These are phyloP conservation scores for Heteromyza rotundicornis DNA, from an alignment of 2,888 invertebrate genomes.

Conservation along the genomic window DNA sequence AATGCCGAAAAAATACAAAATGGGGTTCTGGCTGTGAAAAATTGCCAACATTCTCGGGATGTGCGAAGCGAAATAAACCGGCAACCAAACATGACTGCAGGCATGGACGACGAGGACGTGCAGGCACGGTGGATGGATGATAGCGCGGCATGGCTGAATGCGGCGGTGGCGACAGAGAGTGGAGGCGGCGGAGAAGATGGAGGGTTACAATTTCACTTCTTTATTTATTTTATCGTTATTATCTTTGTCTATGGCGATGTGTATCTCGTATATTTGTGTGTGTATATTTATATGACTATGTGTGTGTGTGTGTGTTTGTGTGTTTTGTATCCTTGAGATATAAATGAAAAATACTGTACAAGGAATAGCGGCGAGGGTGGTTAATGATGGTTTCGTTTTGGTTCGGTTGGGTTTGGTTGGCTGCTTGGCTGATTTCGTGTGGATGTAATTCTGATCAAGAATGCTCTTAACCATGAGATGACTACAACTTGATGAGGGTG, in stretches of 20 bases:
- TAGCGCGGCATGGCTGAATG: neutral
- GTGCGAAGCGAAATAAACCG: neutral
- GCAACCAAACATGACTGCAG: constrained; percentile 10
- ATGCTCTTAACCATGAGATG: constrained; percentile 16
- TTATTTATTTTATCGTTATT: constrained; percentile 59
- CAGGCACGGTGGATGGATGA: neutral
- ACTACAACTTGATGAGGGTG: constrained; percentile 25
- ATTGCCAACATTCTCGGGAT: constrained; percentile 20
- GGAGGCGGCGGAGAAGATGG: too few relatives aligned
- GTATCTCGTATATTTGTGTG: constrained; percentile 20
- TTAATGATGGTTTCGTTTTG: constrained; percentile 30
- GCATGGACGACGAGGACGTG: constrained; percentile 5
- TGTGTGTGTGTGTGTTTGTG: constrained; percentile 14
- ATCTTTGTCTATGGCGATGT: constrained; percentile 56
- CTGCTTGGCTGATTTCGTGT: constrained; percentile 16
- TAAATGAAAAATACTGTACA: neutral
- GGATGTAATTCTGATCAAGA: constrained; percentile 25
- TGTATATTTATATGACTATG: too few relatives aligned
- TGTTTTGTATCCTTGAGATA: constrained; percentile 5
- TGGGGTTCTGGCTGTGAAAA: constrained; percentile 18
- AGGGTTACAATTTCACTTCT: constrained; percentile 26
- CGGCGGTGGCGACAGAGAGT: constrained; percentile 16
- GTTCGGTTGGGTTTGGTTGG: constrained; percentile 17
- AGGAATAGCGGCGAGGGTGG: constrained; percentile 6
- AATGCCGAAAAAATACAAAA: constrained; percentile 24